These are phyloP conservation scores for Pseudomyrmex flavicornis DNA, from an alignment of 1,140 invertebrate genomes.

Conservation along the genomic window DNA sequence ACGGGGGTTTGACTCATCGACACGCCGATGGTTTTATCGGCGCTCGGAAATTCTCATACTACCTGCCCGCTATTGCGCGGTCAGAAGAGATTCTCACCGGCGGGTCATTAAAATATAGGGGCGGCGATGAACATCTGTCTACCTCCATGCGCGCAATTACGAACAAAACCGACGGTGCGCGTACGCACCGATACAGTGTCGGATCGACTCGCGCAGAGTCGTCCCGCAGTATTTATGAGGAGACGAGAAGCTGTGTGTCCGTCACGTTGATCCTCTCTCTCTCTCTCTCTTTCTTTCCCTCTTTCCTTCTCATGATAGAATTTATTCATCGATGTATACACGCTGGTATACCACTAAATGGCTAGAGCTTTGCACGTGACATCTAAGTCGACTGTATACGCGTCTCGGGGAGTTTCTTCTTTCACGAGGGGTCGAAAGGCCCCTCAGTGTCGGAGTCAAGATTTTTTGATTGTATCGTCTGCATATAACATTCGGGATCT, in stretches of 20 bases:
- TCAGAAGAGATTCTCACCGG: constrained; percentile 65
- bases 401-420: constrained; percentile 8
- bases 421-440: background rate
- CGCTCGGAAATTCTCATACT: constrained; percentile 66
- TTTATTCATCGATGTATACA: constrained; percentile 63
- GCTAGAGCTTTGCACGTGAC: constrained; percentile 65
- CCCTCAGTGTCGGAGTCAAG: constrained; percentile 8
- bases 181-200: constrained; percentile 26
- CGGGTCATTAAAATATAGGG: constrained; percentile 69
- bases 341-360: constrained; percentile 8
- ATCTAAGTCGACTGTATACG: constrained; percentile 10
- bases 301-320: constrained; percentile 51
- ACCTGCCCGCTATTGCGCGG: constrained; percentile 48
- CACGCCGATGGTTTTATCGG: constrained; percentile 54
- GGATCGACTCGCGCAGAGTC: constrained; percentile 16
- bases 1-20: constrained; percentile 48
- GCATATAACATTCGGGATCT: no score
- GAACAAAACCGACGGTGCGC: constrained; percentile 64
- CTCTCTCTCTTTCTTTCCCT: constrained; percentile 6
- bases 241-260: constrained; percentile 26
- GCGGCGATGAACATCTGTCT: constrained; percentile 70
- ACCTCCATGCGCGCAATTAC: constrained; percentile 69
- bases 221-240: constrained; percentile 55
- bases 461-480: background rate
- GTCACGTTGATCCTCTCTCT: constrained; percentile 29